Evolutionary conservation across 2,797 vertebrate species (phyloP).

Genomic region (Chiloscyllium punctatum): DNA sequence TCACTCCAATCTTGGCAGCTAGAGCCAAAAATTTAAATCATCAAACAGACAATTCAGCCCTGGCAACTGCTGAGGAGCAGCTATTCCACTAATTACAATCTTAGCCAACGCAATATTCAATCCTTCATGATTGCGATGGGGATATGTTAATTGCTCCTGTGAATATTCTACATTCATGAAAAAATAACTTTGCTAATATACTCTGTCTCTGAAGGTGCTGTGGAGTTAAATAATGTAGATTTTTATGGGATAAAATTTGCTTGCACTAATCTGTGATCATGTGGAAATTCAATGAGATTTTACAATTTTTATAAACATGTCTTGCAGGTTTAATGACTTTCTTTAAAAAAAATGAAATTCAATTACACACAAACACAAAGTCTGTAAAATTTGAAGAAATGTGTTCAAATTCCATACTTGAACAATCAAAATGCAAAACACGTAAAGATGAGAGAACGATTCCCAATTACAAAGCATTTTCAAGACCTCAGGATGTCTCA

Average conservation of each 20-base stretch:
- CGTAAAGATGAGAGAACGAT: not conserved
- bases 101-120: not conserved
- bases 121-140: not conserved
- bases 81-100: not conserved
- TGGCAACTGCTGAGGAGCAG: not conserved
- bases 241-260: not conserved
- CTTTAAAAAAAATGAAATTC: not conserved
- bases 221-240: not conserved
- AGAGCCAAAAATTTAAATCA: not conserved
- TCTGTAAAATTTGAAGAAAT: not conserved
- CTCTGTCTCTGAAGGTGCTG: not conserved
- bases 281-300: not conserved
- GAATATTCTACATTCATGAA: constrained; percentile 11
- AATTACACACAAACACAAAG: not conserved
- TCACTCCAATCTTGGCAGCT: not conserved
- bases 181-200: not conserved
- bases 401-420: not conserved
- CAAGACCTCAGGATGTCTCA: not conserved
- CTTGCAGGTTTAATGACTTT: not conserved
- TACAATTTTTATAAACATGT: not conserved
- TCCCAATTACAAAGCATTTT: not conserved
- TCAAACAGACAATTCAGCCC: not conserved
- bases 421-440: not conserved
- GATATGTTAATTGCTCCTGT: not conserved
- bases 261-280: not conserved